phyloP scores from a whole-genome alignment of 2,888 invertebrate genomes.

The Hedya salicella region DNA sequence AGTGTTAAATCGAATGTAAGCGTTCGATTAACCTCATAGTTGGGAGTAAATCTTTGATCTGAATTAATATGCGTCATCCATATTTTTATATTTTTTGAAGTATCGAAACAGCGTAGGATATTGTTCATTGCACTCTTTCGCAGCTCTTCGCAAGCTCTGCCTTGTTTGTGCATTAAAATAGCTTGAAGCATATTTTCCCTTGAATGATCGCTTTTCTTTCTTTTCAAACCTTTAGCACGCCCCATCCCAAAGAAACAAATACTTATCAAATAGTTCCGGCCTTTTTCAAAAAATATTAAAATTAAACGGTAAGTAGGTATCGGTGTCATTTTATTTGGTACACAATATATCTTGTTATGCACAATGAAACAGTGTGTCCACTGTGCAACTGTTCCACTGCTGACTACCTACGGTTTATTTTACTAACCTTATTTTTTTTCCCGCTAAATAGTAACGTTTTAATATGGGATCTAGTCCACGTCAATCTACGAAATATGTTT shows the following conservation, averaged over 20 bases:
- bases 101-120: constrained; percentile 2
- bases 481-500: constrained; percentile 1
- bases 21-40: too few species aligned
- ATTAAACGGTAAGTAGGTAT: too few species aligned
- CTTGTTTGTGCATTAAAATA: constrained; percentile 19
- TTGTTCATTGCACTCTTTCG: constrained; percentile 2
- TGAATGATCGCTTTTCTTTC: constrained; percentile 15
- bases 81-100: not conserved
- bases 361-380: too few species aligned
- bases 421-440: not conserved
- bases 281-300: too few species aligned
- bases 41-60: too few species aligned
- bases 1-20: too few species aligned
- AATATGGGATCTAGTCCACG: not conserved
- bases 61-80: not conserved
- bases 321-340: too few species aligned
- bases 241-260: constrained; percentile 14
- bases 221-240: constrained; percentile 12
- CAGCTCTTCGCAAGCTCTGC: constrained; percentile 15
- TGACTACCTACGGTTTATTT: too few species aligned
- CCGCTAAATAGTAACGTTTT: not conserved
- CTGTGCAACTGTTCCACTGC: too few species aligned
- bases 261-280: too few species aligned
- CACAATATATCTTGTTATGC: too few species aligned
- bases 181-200: constrained; percentile 15